Base-by-base conservation (phyloP, 2,888 invertebrate genomes). In the Mesopsocus fuscifrons region DNA sequence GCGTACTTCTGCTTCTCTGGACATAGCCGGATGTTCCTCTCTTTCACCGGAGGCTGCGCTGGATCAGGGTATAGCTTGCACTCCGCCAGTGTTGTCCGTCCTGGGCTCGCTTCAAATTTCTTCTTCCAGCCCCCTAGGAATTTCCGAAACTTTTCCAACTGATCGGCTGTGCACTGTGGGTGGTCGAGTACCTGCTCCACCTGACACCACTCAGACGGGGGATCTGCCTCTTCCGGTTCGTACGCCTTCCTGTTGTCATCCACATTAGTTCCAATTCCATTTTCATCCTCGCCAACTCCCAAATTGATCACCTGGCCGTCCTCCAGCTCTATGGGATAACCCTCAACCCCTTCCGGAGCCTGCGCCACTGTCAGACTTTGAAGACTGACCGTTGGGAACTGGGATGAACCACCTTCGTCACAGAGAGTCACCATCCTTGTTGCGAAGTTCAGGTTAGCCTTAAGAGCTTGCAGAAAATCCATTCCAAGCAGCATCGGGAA, bases 211-310 rank as follows among this genome's bases (percentile, higher is more conserved):
- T n/a, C n/a, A n/a, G n/a, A n/a, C n/a, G n/a, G n/a, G 41, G 41
- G 21, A n/a, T 11, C 34, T 26, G 35, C 38, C 42, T 26, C 18
- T 44, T 41, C 21, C 16, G 26, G 43, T 43, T 45, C 46, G 46
- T 48, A 47, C 47, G 41, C 47, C 44, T 43, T 48, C 47, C 47
- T 45, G 44, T 46, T 42, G 44, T 31, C 44, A 30, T 20, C 34
- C 44, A 42, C 41, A 44, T 42, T 45, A 44, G 43, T 44, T 47
- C 44, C 34, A 22, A 34, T 41, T 32, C 35, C 22, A 23, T 32
- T n/a, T 44, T 21, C 30, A 23, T 21, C 26, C 15, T 43, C 21
- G 18, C 44, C 38, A 9, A 33, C 22, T 38, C 31, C 38, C 22
- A n/a, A n/a, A n/a, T n/a, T n/a, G n/a, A n/a, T n/a, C n/a, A n/a